A percentile compares a stretch with the other conserved stretches of the same genome.
Conservation (phyloP, 1,140 invertebrate species). For the Asbolus verrucosus region DNA sequence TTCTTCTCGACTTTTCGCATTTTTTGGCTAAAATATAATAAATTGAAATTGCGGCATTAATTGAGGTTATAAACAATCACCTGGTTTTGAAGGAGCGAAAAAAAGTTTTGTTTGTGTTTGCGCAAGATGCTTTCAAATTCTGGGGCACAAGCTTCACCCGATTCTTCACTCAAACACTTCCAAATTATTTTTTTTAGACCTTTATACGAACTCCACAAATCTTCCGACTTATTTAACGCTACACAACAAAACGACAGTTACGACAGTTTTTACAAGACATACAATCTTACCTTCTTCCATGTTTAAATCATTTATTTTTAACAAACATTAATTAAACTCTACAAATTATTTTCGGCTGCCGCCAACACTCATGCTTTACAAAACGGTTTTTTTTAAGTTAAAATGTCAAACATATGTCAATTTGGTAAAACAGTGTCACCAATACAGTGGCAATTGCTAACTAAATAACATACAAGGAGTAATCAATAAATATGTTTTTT, state of each 20-base stretch:
- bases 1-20: constrained; percentile 80
- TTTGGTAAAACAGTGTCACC: too few species aligned
- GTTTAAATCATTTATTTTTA: neutral
- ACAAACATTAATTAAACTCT: constrained; percentile 2
- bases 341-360: neutral
- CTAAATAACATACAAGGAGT: neutral
- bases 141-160: constrained; percentile 74
- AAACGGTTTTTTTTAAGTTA: too few species aligned
- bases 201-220: constrained; percentile 90
- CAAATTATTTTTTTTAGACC: constrained; percentile 82
- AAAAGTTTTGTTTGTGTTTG: constrained; percentile 88
- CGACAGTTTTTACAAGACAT: neutral
- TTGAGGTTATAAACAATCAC: constrained; percentile 68
- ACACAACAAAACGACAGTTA: constrained; percentile 16
- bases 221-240: constrained; percentile 69
- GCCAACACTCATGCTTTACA: too few species aligned
- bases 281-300: constrained; percentile 3
- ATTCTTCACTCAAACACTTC: constrained; percentile 74
- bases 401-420: too few species aligned
- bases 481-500: neutral
- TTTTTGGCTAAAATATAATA: constrained; percentile 77
- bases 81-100: constrained; percentile 88
- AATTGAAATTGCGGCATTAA: constrained; percentile 42
- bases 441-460: too few species aligned
- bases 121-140: constrained; percentile 84